Conservation (phyloP, 2,797 vertebrate genomes). For the Aldrovandia affinis region DNA sequence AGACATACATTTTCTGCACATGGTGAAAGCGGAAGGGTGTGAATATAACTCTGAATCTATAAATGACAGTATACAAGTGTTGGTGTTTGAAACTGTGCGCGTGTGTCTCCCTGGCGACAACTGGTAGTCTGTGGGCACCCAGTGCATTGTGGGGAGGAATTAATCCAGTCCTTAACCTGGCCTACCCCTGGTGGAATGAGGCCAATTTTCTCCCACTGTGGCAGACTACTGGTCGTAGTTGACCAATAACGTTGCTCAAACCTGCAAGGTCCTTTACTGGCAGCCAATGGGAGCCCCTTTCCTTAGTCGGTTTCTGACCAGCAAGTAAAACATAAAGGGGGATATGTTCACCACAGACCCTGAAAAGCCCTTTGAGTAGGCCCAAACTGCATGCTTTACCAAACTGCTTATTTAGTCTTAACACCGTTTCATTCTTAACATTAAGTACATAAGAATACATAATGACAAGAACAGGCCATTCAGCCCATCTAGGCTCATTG, state of each 20-base stretch:
- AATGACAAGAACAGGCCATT: too few species aligned
- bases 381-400: background rate
- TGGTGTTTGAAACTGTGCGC: background rate
- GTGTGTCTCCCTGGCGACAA: background rate
- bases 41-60: background rate
- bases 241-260: background rate
- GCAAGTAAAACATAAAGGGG: background rate
- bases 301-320: background rate
- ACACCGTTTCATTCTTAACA: background rate
- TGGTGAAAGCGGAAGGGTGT: background rate
- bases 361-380: background rate
- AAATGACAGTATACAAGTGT: background rate
- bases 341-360: background rate
- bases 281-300: background rate
- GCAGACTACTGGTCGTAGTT: background rate
- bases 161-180: too few species aligned
- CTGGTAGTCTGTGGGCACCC: too few species aligned
- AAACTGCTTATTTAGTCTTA: background rate
- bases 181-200: too few species aligned
- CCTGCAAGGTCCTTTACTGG: background rate
- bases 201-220: too few species aligned
- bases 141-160: too few species aligned
- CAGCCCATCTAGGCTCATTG: too few species aligned
- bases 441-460: too few species aligned
- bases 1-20: background rate